These are phyloP conservation scores for Neelides folsomi DNA, from an alignment of 2,888 invertebrate genomes.

Conservation along the genomic window DNA sequence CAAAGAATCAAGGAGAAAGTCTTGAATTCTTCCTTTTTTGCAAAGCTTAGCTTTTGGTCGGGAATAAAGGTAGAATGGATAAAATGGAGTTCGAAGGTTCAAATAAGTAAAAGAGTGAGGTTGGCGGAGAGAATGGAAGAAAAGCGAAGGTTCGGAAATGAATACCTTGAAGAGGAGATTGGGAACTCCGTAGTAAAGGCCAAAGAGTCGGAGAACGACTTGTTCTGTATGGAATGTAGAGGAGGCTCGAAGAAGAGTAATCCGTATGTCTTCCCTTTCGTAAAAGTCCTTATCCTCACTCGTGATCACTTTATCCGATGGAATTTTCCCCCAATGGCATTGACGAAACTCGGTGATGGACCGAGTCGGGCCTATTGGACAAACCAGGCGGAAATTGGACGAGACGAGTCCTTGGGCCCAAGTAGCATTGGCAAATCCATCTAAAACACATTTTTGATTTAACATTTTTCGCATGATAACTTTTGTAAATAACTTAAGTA, in stretches of 20 bases:
- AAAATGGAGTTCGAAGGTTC: constrained; percentile 9
- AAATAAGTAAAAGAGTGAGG: not conserved
- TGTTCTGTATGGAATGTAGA: constrained; percentile 44
- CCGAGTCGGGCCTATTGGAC: constrained; percentile 32
- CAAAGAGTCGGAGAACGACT: constrained; percentile 53
- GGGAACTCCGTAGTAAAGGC: constrained; percentile 43
- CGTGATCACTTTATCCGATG: constrained; percentile 35
- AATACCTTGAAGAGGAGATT: constrained; percentile 43
- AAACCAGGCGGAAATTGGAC: constrained; percentile 35
- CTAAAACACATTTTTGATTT: too few species aligned
- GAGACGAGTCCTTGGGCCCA: constrained; percentile 36
- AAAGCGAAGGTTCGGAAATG: not conserved
- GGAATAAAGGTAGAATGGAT: constrained; percentile 7
- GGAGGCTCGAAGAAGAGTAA: constrained; percentile 49
- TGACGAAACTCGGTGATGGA: constrained; percentile 34
- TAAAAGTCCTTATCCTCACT: constrained; percentile 32
- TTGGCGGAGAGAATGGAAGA: not conserved
- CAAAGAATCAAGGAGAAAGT: too few species aligned
- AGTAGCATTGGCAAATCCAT: constrained; percentile 30
- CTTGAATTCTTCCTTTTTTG: too few species aligned
- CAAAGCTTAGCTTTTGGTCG: constrained; percentile 11
- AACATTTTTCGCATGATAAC: too few species aligned
- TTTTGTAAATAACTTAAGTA: too few species aligned
- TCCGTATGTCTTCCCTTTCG: constrained; percentile 47
- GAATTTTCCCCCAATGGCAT: constrained; percentile 36